Evolutionary conservation across 2,113 vertebrate species (phyloP), one percentile per base, ranked within the genome.

Genomic region (Spilogale gracilis): DNA sequence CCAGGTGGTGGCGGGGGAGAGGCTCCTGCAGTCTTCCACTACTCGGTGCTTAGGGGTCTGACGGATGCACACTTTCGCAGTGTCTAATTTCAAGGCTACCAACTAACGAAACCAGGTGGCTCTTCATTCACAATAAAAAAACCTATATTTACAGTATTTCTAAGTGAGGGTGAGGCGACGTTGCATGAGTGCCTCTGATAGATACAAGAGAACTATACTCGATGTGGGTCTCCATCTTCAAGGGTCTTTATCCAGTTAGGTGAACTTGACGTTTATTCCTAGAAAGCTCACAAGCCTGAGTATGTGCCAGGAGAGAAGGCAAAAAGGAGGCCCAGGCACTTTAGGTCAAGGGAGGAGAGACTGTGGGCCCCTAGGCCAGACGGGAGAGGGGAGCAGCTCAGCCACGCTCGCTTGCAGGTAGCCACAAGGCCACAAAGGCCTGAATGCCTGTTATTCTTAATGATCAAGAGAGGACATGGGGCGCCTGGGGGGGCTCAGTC

Each of bases 71-170:
- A 52, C 50, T 95, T 95, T 58, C 27, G 10, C n/a, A 88, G 69
- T 48, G 38, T 96, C 65, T 88, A 63, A 95, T 90, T 97, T 96
- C 83, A 95, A 73, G 88, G 85, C n/a, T 96, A 91, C 38, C 48
- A 82, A 84, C 54, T 71, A 71, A 93, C 78, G 50, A 97, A 91
- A 95, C 32, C 38, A 69, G 45, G 30, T 56, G 56, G 54, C 48
- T 85, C 50, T 73, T 81, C 83, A 54, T 84, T 96, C 54, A 81
- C 58, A 73, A 65, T n/a, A 76, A 96, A 91, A 84, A 94, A 94
- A 86, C 27, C 56, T 30, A 0, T 74, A 92, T 94, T 92, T 91
- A 84, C 5, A 17, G 38, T 38, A 18, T 79, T 93, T 96, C 61
- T 94, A 95, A 92, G 32, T 25, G 9, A 97, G 11, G 50, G n/a